Percentiles rank a stretch among this genome's conserved stretches.
phyloP scores from a whole-genome alignment of 2,113 vertebrate genomes.

The Ptyas mucosa region DNA sequence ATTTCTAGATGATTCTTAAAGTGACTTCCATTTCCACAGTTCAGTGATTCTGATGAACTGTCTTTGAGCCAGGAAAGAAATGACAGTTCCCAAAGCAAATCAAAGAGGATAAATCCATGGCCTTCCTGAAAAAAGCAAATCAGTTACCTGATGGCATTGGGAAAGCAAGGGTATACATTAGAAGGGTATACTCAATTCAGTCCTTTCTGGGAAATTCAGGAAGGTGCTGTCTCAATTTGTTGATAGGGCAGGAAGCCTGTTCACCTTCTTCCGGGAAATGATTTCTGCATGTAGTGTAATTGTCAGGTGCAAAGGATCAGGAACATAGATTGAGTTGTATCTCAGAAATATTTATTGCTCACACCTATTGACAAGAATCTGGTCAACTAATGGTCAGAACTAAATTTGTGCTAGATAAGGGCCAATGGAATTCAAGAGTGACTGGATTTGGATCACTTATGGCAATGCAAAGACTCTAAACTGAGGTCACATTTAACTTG shows the following conservation, averaged over 20 bases:
- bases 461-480: not conserved
- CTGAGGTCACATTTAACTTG: not conserved
- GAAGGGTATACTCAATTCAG: not conserved
- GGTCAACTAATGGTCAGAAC: not conserved
- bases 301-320: not conserved
- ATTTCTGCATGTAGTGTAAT: not conserved
- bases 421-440: not conserved
- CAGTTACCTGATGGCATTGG: not conserved
- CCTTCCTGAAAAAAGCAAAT: not conserved
- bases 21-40: not conserved
- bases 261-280: not conserved
- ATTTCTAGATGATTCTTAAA: not conserved
- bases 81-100: not conserved
- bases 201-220: not conserved
- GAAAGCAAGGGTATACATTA: not conserved
- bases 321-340: not conserved
- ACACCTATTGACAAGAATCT: not conserved
- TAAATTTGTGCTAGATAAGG: not conserved
- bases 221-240: not conserved
- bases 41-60: not conserved
- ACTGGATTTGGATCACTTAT: not conserved
- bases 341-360: not conserved
- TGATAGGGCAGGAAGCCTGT: not conserved
- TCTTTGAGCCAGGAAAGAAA: not conserved
- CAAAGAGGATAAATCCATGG: not conserved